Conservation (phyloP, 2,797 vertebrate species). For the Loriculus beryllinus region DNA sequence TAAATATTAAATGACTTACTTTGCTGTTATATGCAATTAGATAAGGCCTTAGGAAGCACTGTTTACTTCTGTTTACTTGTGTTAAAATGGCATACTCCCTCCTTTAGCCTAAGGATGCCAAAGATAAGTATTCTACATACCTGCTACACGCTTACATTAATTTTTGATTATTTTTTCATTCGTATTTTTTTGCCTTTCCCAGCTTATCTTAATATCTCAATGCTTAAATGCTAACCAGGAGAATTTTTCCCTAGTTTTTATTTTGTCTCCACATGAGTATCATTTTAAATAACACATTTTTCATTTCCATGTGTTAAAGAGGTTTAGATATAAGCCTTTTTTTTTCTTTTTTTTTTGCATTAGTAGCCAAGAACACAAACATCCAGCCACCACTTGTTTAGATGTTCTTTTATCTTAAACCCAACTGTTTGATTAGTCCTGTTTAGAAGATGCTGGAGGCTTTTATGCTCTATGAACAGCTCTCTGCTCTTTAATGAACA, state of each 20-base stretch:
- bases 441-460: constrained; percentile 23
- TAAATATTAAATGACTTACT: constrained; percentile 66
- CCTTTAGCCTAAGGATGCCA: constrained; percentile 14
- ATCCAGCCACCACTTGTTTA: not conserved
- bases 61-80: not conserved
- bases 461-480: not conserved
- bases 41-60: constrained; percentile 5
- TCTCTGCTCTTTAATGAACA: constrained; percentile 40
- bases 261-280: not conserved
- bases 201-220: not conserved
- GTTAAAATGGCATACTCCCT: not conserved
- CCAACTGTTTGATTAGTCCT: constrained; percentile 43
- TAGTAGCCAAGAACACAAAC: not conserved
- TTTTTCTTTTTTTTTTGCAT: not conserved
- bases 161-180: not conserved
- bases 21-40: constrained; percentile 18
- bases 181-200: not conserved
- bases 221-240: not conserved
- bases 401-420: constrained; percentile 19
- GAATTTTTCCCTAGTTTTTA: not conserved
- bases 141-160: not conserved
- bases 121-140: not conserved
- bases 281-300: not conserved
- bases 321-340: not conserved
- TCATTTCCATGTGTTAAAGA: not conserved